Evolutionary conservation across 2,888 invertebrate species (phyloP), one percentile per base, ranked within the genome.

Genomic region (Elgonia sp.): DNA sequence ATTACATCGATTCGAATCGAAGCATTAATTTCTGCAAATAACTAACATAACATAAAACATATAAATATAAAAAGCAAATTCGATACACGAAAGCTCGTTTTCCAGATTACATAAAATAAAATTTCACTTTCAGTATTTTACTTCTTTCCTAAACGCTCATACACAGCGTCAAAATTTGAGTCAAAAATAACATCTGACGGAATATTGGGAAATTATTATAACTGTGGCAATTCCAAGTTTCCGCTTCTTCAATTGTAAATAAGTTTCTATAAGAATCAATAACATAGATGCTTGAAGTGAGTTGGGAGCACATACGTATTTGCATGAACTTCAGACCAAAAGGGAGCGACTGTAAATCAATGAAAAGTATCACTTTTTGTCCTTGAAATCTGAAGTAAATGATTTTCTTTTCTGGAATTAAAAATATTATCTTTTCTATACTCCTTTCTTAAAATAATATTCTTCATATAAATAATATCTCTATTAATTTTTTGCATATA

Each of bases 241-340:
- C 75, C 40, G 86, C 86, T 86, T 86, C 76, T 81, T 73, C 77
- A 82, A 53, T 80, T 80, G 84, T 87, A 87, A 84, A 87, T 84
- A 87, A 87, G 70, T 87, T 80, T 80, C 79, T 80, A 80, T 80
- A 87, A 84, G 84, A 87, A 87, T 87, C 87, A 80, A 87, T 87
- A 84, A 84, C 84, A 80, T 77, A 79, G 57, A 87, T 80, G 84
- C 83, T 84, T 84, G 80, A 84, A 89, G 90, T 90, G 93, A 94
- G 93, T 94, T 93, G 94, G 92, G 93, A 93, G 93, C 93, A 92
- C 92, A 92, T 90, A 91, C 93, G 92, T 92, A 92, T 89, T 90
- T 92, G 92, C 91, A 92, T 91, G 90, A 85, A 89, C 80, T 87
- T 84, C 87, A 84, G 84, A 81, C 84, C 87, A 90, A 90, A 88